These are phyloP conservation scores for Drosophila kurseongensis DNA, from an alignment of 1,140 invertebrate genomes.

Conservation along the genomic window DNA sequence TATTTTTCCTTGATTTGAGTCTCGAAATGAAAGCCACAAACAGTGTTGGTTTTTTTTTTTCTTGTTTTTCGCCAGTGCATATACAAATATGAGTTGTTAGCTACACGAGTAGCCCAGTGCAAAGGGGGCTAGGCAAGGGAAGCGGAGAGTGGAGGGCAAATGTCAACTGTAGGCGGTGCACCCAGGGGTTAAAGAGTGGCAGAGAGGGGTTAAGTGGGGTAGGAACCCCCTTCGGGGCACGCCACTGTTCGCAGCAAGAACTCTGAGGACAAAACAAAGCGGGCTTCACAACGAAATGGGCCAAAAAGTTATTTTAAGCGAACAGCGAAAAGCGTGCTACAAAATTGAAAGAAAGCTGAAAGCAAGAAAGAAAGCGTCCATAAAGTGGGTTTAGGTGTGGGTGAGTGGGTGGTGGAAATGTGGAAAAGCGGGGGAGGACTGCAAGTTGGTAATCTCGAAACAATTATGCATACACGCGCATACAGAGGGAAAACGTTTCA, in stretches of 20 bases:
- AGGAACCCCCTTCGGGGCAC: conserved; percentile 18
- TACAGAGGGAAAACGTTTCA: conserved; percentile 44
- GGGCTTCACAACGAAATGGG: conserved; percentile 57
- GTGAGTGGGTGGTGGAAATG: neutral
- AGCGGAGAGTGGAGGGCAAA: conserved; percentile 29
- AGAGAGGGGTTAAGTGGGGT: neutral
- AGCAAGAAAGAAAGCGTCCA: conserved; percentile 44
- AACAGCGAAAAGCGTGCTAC: conserved; percentile 54
- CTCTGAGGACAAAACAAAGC: conserved; percentile 50
- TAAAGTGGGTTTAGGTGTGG: conserved; percentile 28
- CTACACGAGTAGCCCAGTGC: conserved; percentile 37
- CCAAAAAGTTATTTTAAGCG: conserved; percentile 81
- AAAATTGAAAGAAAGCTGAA: conserved; percentile 38
- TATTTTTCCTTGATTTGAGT: conserved; percentile 2
- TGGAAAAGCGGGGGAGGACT: conserved; percentile 9
- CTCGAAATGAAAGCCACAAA: neutral
- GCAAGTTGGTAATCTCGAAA: conserved; percentile 70
- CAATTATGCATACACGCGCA: conserved; percentile 78
- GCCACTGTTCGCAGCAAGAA: conserved; percentile 32
- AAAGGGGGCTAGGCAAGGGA: neutral
- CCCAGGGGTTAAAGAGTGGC: conserved; percentile 14
- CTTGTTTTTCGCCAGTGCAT: conserved; percentile 2
- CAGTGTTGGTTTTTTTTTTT: neutral
- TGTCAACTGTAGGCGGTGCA: conserved; percentile 36
- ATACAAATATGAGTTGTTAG: conserved; percentile 49